phyloP scores from a whole-genome alignment of 2,113 vertebrate species.

The Ascaphus truei region DNA sequence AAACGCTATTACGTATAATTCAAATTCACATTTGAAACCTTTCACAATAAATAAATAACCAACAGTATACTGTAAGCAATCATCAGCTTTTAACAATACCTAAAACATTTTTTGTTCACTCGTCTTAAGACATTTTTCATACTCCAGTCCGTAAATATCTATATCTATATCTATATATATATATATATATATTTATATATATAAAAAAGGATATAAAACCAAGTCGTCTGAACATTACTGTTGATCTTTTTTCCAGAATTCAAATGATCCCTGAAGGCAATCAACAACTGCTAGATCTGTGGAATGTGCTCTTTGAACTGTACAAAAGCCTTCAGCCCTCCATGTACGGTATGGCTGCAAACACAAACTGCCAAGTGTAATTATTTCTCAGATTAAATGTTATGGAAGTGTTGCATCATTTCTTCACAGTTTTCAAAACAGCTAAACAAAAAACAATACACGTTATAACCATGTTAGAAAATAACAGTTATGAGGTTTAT shows the following conservation, averaged over 20 bases:
- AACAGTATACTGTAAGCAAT: background rate
- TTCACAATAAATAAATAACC: background rate
- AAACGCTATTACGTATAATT: too few relatives aligned
- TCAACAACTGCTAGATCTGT: slow-evolving; percentile 76
- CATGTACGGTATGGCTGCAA: slow-evolving; percentile 80
- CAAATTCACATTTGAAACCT: background rate
- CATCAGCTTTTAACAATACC: background rate
- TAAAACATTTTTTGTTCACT: slow-evolving; percentile 28
- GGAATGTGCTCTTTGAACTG: slow-evolving; percentile 96
- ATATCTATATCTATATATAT: background rate
- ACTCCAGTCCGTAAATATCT: slow-evolving; percentile 14
- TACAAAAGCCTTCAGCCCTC: slow-evolving; percentile 82
- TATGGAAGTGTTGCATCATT: slow-evolving; percentile 66
- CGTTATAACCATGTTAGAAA: too few relatives aligned
- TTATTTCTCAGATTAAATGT: slow-evolving; percentile 81
- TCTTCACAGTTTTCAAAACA: slow-evolving; percentile 33
- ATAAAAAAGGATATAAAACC: slow-evolving; percentile 30
- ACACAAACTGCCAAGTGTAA: slow-evolving; percentile 90
- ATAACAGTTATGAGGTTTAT: too few relatives aligned
- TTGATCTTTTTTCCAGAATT: slow-evolving; percentile 64
- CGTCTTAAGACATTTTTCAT: slow-evolving; percentile 36
- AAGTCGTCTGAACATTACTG: slow-evolving; percentile 59
- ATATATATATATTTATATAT: slow-evolving; percentile 22
- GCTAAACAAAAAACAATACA: background rate
- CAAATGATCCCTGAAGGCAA: slow-evolving; percentile 88